Percentiles rank a stretch among this genome's conserved stretches.
These are phyloP conservation scores for Aporophyla lueneburgensis DNA, from an alignment of 2,888 invertebrate species.

Conservation along the genomic window DNA sequence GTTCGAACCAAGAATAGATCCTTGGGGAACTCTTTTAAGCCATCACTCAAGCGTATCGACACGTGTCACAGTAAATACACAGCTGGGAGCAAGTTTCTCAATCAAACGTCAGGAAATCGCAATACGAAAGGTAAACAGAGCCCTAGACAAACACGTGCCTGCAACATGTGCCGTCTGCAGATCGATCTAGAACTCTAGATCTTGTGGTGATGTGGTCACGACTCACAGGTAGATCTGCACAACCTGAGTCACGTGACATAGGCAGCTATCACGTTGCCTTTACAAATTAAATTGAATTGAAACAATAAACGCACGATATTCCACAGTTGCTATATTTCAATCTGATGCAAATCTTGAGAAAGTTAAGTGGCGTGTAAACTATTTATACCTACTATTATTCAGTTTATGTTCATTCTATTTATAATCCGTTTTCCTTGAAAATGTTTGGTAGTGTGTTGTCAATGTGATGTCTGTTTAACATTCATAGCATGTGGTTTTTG, in stretches of 20 bases:
- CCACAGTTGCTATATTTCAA: conserved; percentile 14
- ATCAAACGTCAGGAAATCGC: conserved; percentile 7
- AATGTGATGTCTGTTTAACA: conserved; percentile 18
- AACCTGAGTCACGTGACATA: conserved; percentile 30
- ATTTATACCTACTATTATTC: conserved; percentile 8
- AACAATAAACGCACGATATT: conserved; percentile 48
- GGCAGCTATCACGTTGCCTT: conserved; percentile 44
- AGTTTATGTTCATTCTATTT: conserved; percentile 18
- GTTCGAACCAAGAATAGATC: background rate
- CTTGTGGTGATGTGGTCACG: conserved; percentile 47
- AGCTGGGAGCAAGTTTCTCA: background rate
- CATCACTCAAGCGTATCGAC: background rate
- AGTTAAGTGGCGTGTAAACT: conserved; percentile 28
- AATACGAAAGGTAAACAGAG: conserved; percentile 25
- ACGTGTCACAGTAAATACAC: conserved; percentile 1
- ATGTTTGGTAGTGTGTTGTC: conserved; percentile 3
- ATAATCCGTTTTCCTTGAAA: conserved; percentile 31
- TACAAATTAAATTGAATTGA: conserved; percentile 53
- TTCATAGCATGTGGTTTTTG: conserved; percentile 13
- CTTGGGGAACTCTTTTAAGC: conserved; percentile 12
- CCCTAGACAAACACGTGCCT: conserved; percentile 26
- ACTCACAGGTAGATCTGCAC: conserved; percentile 4
- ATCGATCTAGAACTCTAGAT: conserved; percentile 16
- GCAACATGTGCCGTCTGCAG: conserved; percentile 10
- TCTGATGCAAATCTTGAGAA: conserved; percentile 44